Percentiles rank a stretch among this genome's conserved stretches.
These are phyloP conservation scores for Plemyria rubiginata DNA, from an alignment of 2,888 invertebrate genomes.

Conservation along the genomic window DNA sequence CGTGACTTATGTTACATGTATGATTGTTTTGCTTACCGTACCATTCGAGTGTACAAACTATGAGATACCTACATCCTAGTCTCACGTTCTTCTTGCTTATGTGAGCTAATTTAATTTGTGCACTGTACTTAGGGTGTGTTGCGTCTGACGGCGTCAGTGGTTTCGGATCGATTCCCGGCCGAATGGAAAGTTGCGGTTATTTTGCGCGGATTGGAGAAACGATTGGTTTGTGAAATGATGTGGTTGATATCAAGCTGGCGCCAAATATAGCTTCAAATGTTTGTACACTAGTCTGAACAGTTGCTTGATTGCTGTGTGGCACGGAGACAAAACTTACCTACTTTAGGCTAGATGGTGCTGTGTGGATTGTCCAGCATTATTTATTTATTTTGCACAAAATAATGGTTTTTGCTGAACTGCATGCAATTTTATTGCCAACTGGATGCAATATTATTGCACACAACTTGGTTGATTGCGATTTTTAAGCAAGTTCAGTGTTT, in stretches of 20 bases:
- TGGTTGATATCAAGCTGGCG: background rate
- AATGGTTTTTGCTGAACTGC: too few relatives aligned
- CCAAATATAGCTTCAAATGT: background rate
- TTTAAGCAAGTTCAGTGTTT: too few relatives aligned
- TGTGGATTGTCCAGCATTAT: too few relatives aligned
- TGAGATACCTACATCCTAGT: conserved; percentile 9
- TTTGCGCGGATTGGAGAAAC: background rate
- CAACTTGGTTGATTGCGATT: too few relatives aligned
- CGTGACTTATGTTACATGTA: too few relatives aligned
- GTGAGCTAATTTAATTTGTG: conserved; percentile 26
- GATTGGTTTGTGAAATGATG: conserved; percentile 9
- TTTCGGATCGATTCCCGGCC: conserved; percentile 11
- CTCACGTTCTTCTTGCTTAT: conserved; percentile 18
- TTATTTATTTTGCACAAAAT: too few relatives aligned
- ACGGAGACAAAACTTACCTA: too few relatives aligned
- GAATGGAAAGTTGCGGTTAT: conserved; percentile 25
- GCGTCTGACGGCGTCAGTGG: conserved; percentile 24
- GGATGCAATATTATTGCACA: too few relatives aligned
- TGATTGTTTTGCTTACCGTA: conserved; percentile 19
- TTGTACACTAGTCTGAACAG: too few relatives aligned
- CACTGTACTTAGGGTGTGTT: conserved; percentile 25
- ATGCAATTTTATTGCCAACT: too few relatives aligned
- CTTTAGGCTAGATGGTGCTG: too few relatives aligned
- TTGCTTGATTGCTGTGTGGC: too few relatives aligned
- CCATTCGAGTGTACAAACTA: conserved; percentile 7